These are phyloP conservation scores for Nestor notabilis DNA, from an alignment of 2,113 vertebrate genomes.

Conservation along the genomic window DNA sequence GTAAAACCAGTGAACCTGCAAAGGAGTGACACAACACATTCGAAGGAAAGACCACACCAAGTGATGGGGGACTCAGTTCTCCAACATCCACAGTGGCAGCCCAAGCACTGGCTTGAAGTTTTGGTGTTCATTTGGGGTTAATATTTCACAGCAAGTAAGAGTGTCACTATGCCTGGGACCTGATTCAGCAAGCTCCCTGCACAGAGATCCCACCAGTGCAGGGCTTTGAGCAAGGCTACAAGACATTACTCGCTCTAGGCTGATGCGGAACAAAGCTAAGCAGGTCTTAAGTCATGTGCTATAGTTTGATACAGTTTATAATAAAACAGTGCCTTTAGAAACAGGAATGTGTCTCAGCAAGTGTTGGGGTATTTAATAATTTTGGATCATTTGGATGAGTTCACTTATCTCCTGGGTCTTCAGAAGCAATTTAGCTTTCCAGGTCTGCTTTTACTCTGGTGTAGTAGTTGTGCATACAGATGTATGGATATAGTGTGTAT, in stretches of 20 bases:
- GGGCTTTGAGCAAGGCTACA: no score
- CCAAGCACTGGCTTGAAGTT: neutral
- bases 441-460: neutral
- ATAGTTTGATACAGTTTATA: neutral
- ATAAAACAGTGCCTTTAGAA: neutral
- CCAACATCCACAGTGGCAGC: neutral
- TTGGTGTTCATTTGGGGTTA: neutral
- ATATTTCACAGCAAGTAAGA: neutral
- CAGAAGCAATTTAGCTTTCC: neutral
- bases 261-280: no score
- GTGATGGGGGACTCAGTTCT: neutral
- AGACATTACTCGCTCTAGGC: rapidly evolving
- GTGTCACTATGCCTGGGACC: neutral
- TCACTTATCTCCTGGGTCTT: neutral
- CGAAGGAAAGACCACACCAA: neutral
- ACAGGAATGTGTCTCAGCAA: neutral
- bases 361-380: neutral
- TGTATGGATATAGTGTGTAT: rapidly evolving
- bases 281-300: neutral
- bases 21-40: neutral
- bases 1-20: neutral
- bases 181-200: no score
- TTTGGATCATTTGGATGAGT: neutral
- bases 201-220: rapidly evolving
- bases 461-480: rapidly evolving